Evolutionary conservation across 2,797 vertebrate species (phyloP), one percentile per base, ranked within the genome.

Genomic region (Apogon hyalosoma): DNA sequence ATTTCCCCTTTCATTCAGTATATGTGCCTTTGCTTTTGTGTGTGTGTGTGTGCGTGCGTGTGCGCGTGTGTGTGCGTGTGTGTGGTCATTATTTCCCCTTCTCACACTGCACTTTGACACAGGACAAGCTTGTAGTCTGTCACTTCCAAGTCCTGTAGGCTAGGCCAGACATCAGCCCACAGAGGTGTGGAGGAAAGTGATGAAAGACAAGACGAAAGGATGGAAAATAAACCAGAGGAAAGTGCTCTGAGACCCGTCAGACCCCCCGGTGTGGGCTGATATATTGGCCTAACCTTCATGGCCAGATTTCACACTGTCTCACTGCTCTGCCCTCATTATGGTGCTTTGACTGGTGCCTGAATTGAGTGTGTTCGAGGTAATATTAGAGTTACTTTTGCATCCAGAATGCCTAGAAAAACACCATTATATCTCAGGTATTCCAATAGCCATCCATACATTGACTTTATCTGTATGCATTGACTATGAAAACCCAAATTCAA

Each of bases 41-140:
- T 69, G 48, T 24, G 14, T 43, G 48, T 56, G 53, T 47, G 47
- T 46, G 11, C 15, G 14, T 21, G 19, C 3, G 19, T 21, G 19
- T 21, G 19, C 3, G 19, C 3, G 19, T 21, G 19, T 21, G 19
- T 21, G 19, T 21, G 19, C 3, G 19, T 21, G 24, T 28, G 24
- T 28, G 11, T 36, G 42, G 18, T 54, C 47, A 55, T 74, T 61
- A 71, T 73, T 79, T 72, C 49, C 45, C 53, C 39, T 61, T 58
- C 51, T 79, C 46, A 31, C 51, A 42, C 51, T 38, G 56, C 75
- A 65, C 50, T 84, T 48, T 69, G 74, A 80, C 82, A 85, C 62
- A 12, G 41, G 57, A 82, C 84, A 77, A 68, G 61, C 75, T 84
- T 62, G 73, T 81, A 57, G 77, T 75, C 80, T 73, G 73, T 83